Percentiles rank a stretch among this genome's conserved stretches.
These are phyloP conservation scores for Lysandra bellargus DNA, from an alignment of 2,888 invertebrate genomes.

Conservation along the genomic window DNA sequence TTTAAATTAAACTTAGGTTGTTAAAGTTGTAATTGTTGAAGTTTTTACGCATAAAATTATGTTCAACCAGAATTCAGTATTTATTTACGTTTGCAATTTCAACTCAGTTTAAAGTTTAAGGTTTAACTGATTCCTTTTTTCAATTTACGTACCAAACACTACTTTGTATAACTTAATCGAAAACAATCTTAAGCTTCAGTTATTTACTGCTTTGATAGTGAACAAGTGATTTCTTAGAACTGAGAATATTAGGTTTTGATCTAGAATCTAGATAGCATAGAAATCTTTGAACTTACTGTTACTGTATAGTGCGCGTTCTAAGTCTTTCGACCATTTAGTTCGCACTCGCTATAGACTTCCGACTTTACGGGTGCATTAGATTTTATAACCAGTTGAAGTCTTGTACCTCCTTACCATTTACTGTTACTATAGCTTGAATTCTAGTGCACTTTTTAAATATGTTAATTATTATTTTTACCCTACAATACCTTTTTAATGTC, in stretches of 20 bases:
- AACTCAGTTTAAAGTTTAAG: too few species aligned
- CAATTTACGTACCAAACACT: background rate
- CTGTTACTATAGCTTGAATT: background rate
- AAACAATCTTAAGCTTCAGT: background rate
- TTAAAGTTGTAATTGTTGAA: too few species aligned
- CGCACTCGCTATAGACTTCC: conserved; percentile 35
- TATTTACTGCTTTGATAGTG: background rate
- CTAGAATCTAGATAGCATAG: conserved; percentile 18
- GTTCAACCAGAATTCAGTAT: too few species aligned
- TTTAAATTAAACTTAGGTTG: background rate
- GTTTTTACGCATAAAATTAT: too few species aligned
- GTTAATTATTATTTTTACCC: background rate
- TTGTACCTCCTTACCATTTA: conserved; percentile 11
- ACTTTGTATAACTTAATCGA: background rate
- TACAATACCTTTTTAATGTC: too few species aligned
- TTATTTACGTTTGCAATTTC: too few species aligned
- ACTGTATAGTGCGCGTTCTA: conserved; percentile 2
- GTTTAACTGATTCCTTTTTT: background rate
- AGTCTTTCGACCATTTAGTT: conserved; percentile 24
- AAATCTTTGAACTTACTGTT: conserved; percentile 21
- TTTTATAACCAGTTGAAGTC: conserved; percentile 34
- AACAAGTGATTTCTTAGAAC: background rate
- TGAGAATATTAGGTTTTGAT: conserved; percentile 12
- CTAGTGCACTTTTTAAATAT: background rate
- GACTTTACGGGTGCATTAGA: conserved; percentile 37